Percentiles rank a stretch among this genome's conserved stretches.
These are phyloP conservation scores for Pygocentrus nattereri DNA, from an alignment of 2,797 vertebrate genomes.

Conservation along the genomic window DNA sequence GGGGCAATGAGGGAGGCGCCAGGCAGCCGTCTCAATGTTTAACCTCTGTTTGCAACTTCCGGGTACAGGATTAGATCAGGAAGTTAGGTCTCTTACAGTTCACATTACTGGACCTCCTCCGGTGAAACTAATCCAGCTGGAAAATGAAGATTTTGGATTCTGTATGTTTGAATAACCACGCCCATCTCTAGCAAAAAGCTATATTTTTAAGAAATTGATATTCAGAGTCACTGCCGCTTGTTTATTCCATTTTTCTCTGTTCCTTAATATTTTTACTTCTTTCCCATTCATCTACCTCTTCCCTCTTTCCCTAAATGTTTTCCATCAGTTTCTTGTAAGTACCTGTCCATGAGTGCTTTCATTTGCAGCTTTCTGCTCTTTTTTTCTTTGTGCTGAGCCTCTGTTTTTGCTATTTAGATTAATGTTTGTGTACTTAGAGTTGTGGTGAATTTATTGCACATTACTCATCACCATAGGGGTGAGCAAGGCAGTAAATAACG, in stretches of 20 bases:
- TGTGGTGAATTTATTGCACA: background rate
- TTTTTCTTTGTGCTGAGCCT: background rate
- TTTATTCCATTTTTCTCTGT: constrained; percentile 30
- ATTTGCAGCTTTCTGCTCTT: constrained; percentile 34
- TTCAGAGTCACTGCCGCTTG: background rate
- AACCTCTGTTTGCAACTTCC: no score
- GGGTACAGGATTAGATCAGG: no score
- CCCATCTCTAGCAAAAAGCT: no score
- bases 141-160: background rate
- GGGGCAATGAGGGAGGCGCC: no score
- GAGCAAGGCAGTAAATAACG: background rate
- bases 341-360: constrained; percentile 53
- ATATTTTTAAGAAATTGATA: background rate
- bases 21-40: no score
- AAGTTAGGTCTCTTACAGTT: no score
- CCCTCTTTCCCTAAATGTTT: constrained; percentile 66
- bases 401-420: background rate
- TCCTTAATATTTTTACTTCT: constrained; percentile 23
- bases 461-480: background rate
- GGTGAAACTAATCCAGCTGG: no score
- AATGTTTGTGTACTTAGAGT: background rate
- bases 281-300: constrained; percentile 19
- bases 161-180: background rate
- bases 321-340: constrained; percentile 84
- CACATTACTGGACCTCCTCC: no score